phyloP scores from a whole-genome alignment of 1,140 invertebrate species.

The Agraylea sexmaculata region DNA sequence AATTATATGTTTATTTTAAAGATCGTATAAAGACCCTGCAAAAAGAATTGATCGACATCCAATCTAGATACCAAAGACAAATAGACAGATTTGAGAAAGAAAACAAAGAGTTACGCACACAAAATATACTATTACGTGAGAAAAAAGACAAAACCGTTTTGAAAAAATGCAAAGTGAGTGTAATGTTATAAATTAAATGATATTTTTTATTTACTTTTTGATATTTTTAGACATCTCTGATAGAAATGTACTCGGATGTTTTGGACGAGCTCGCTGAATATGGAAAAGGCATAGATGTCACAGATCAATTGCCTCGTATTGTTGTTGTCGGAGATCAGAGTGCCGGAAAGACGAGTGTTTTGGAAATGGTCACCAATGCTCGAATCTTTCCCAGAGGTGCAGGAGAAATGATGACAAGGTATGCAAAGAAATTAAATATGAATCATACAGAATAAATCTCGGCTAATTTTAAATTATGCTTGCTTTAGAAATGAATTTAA shows the following conservation, averaged over 20 bases:
- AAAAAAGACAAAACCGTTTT: conserved; percentile 52
- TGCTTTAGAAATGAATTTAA: no score
- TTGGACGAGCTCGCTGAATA: conserved; percentile 80
- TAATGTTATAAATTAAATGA: no score
- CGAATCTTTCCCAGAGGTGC: conserved; percentile 85
- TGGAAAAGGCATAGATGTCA: conserved; percentile 64
- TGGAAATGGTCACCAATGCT: conserved; percentile 97
- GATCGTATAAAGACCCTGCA: conserved; percentile 66
- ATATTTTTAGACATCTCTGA: conserved; percentile 69
- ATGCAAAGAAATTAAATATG: not conserved
- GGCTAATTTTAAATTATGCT: no score
- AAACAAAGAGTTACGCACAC: conserved; percentile 88
- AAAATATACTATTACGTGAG: conserved; percentile 73
- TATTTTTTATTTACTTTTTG: no score
- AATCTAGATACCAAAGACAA: conserved; percentile 89
- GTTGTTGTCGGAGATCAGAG: conserved; percentile 99
- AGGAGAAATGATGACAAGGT: conserved; percentile 62
- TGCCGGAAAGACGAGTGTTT: conserved; percentile 94
- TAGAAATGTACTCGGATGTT: conserved; percentile 98
- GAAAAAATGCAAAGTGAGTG: conserved; percentile 66
- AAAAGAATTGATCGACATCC: conserved; percentile 82
- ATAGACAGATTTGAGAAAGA: conserved; percentile 90
- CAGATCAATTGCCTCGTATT: conserved; percentile 92
- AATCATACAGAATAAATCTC: not conserved
- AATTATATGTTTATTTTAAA: no score